Evolutionary conservation across 2,888 invertebrate species (phyloP), one percentile per base, ranked within the genome.

Genomic region (Drosophila koepferae): DNA sequence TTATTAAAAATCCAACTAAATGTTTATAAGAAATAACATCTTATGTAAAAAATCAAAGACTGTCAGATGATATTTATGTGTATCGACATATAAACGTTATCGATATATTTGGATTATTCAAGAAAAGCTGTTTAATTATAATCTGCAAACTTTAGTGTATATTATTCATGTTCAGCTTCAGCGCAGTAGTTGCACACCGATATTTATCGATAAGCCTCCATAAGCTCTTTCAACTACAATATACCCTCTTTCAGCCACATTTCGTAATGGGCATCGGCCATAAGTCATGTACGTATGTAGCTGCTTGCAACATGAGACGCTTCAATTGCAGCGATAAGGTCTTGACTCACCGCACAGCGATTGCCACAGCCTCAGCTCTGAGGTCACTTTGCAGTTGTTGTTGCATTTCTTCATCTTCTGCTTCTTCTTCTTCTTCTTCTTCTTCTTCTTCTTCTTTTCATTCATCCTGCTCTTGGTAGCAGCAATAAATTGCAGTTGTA

Each of bases 251-350:
- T 16, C 10, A 10, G 3, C 54, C 3, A 1, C 40, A n/a, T 6
- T 28, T 18, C 18, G n/a, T n/a, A 18, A 1, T 41, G 41, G 40
- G 18, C 31, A 55, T 28, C 12, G 2, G 28, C 28, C n/a, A 55
- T 55, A 41, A 41, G 46, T 49, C 36, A 38, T 63, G 34, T 51
- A 34, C 12, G 41, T 55, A 51, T n/a, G 41, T 55, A 46, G 49
- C 46, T 61, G 49, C 53, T 68, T 70, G 76, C 75, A 81, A 84
- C 80, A 80, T 64, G 75, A 84, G 83, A 78, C 75, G 70, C 67
- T 43, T 65, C 65, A 81, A 83, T 75, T 80, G 86, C 81, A 65
- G 56, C 83, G 72, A 85, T 82, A 85, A 75, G 71, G 83, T 41
- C 41, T 23, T 18, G 14, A 23, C 41, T 16, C 41, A 31, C 41